Evolutionary conservation across 2,113 vertebrate species (phyloP).

Genomic region (Trogon melanurus): DNA sequence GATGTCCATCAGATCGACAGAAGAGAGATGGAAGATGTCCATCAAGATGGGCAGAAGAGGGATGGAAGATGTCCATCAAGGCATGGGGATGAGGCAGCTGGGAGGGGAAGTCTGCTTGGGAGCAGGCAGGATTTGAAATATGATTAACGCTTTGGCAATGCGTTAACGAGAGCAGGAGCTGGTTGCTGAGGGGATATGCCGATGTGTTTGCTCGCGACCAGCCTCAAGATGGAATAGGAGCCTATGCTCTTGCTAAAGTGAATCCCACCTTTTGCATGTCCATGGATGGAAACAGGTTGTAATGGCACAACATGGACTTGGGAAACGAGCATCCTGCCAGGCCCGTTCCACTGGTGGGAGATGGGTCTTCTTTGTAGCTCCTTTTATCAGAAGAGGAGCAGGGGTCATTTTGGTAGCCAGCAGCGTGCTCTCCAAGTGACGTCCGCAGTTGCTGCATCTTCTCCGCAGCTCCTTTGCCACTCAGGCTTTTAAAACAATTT

Average conservation of each 20-base stretch:
- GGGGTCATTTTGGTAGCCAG: background rate
- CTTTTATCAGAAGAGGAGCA: background rate
- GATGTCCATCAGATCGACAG: too few species aligned
- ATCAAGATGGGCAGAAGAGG: background rate
- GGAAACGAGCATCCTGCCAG: background rate
- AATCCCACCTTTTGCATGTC: background rate
- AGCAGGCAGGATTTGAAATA: background rate
- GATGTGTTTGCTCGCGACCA: background rate
- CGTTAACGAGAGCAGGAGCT: background rate
- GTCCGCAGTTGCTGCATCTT: background rate
- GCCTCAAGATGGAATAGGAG: background rate
- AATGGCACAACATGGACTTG: background rate
- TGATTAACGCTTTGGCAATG: slow-evolving; percentile 48
- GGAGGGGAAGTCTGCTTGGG: background rate
- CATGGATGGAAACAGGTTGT: background rate
- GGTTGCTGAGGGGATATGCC: slow-evolving; percentile 37
- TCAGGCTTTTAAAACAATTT: background rate
- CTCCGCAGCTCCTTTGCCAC: background rate
- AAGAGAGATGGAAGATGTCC: too few species aligned
- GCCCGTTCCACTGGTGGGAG: background rate
- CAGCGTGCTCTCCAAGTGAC: background rate
- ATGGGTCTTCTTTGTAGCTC: background rate
- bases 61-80: slow-evolving; percentile 18
- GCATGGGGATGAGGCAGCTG: slow-evolving; percentile 28
- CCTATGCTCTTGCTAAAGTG: background rate